Base-by-base conservation (phyloP, 2,888 invertebrate species). In the Cheilosia variabilis region DNA sequence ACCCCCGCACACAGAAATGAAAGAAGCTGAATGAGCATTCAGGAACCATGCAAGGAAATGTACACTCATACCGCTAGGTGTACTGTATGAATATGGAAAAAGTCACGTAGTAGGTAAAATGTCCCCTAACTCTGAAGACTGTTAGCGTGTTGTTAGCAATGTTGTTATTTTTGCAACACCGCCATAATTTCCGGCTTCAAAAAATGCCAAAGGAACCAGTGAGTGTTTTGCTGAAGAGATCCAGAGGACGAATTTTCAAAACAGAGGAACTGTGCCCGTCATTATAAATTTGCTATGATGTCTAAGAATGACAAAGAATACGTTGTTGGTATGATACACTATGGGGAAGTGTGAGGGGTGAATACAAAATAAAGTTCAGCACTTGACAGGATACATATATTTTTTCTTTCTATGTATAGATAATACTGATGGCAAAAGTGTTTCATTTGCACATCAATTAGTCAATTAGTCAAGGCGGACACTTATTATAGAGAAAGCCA, bases 161-260 rank as follows among this genome's bases (percentile, higher is more conserved):
- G 77, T 77, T 77, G 77, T 77, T 77, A 69, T 69, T 69, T 69
- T 62, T 69, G 77, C 77, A 77, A 68, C 68, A 53, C 68, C 62
- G 69, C 69, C 53, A 77, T 77, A 77, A 77, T 77, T 77, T 77
- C 69, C 69, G 77, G 77, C 60, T 77, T 77, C 60, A 77, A 69
- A 77, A 69, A 47, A 77, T 77, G 60, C 62, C 45, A 69, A 62
- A 68, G 45, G 45, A 60, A 53, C 19, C 24, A 37, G 45, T 34
- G 43, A 60, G 53, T 69, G 53, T 34, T 45, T 37, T 1, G 45
- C 62, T 55, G 68, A 60, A 45, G 41, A 76, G 43, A 41, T 68
- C 53, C 77, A 53, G 34, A 45, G 24, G 24, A 62, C n/a, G 53
- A 69, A 47, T n/a, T 53, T 58, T 43, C 43, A 27, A n/a, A 37